These are phyloP conservation scores for Oryctolagus cuniculus DNA, from an alignment of 2,113 vertebrate species.

Conservation along the genomic window mOryCun1.1 NC_091438.1:31710501-31711000, in stretches of 20 bases:
- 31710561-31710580: background rate
- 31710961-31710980: background rate
- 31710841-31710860: background rate
- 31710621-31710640: background rate
- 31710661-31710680: background rate
- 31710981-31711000: background rate
- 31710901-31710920: background rate
- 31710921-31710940: background rate
- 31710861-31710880: background rate
- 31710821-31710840: background rate
- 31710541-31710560: background rate
- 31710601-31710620: background rate
- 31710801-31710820: background rate
- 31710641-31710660: background rate
- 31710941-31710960: background rate
- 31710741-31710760: background rate
- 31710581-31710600: background rate
- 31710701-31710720: background rate
- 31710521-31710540: background rate
- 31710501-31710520: background rate
- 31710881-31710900: background rate
- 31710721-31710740: background rate
- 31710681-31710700: slow-evolving; percentile 1
- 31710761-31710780: background rate
- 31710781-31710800: background rate